A percentile compares a stretch with the other conserved stretches of the same genome.
phyloP scores from a whole-genome alignment of 2,797 vertebrate genomes.

The Potorous gilbertii region DNA sequence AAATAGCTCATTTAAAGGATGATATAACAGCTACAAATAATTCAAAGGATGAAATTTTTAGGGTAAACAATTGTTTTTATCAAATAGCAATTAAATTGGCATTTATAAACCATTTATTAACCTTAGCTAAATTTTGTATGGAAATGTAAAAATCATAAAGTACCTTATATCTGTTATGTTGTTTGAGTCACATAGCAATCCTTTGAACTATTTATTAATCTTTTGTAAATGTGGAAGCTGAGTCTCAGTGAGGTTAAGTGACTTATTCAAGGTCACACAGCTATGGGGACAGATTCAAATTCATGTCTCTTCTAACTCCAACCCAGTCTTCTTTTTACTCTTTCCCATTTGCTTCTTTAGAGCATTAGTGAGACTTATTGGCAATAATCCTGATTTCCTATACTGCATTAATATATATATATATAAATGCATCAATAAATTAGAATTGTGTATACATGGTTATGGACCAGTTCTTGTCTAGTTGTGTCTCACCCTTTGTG shows the following conservation, averaged over 20 bases:
- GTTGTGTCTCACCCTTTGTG: neutral
- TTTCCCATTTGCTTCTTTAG: neutral
- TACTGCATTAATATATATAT: neutral
- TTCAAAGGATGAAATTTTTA: neutral
- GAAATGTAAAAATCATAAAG: conserved; percentile 30
- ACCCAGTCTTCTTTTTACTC: neutral
- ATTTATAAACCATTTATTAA: neutral
- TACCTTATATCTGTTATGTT: neutral
- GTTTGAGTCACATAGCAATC: neutral
- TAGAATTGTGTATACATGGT: neutral
- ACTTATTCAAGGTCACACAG: neutral
- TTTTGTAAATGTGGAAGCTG: neutral
- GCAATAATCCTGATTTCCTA: neutral
- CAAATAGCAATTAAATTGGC: neutral
- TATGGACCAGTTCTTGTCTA: neutral
- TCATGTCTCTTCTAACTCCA: neutral
- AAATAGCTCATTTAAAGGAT: neutral
- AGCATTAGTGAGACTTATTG: neutral
- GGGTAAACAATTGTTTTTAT: neutral
- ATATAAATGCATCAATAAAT: neutral
- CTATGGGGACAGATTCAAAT: neutral
- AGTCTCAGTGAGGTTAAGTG: neutral
- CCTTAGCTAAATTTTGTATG: neutral
- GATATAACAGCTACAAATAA: neutral
- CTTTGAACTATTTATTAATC: neutral